Evolutionary conservation across 2,797 vertebrate genomes (phyloP).

Genomic region (Sebastes wilsoni): DNA sequence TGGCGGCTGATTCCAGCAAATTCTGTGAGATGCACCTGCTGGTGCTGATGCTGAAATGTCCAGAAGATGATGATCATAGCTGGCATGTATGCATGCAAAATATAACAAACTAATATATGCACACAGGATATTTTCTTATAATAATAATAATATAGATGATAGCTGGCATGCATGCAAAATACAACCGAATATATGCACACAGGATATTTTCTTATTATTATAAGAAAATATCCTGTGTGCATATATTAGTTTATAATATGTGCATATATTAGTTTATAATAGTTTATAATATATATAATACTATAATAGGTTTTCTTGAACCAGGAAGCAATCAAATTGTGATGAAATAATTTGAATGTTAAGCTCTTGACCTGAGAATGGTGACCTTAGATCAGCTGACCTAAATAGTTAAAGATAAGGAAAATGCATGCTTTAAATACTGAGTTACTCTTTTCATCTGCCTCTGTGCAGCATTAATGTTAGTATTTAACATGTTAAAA

Average conservation of each 20-base stretch:
- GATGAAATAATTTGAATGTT: background rate
- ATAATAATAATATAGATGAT: no score
- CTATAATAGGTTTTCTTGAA: background rate
- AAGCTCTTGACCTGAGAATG: background rate
- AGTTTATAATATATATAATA: no score
- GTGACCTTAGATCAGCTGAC: slow-evolving; percentile 38
- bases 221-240: no score
- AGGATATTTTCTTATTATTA: no score
- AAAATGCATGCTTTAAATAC: background rate
- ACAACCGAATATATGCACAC: no score
- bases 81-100: background rate
- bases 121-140: background rate
- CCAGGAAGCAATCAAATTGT: background rate
- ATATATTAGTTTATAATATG: no score
- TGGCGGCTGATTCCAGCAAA: slow-evolving; percentile 87
- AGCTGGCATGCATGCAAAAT: no score
- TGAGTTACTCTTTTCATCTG: background rate
- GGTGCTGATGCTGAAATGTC: slow-evolving; percentile 65
- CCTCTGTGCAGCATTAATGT: background rate
- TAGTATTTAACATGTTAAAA: background rate
- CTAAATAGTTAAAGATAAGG: slow-evolving; percentile 41
- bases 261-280: no score
- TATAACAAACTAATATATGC: background rate
- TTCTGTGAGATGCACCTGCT: slow-evolving; percentile 81
- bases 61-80: background rate